Base-by-base conservation (phyloP, 1,140 invertebrate genomes). In the Cecropterus lyciades region DNA sequence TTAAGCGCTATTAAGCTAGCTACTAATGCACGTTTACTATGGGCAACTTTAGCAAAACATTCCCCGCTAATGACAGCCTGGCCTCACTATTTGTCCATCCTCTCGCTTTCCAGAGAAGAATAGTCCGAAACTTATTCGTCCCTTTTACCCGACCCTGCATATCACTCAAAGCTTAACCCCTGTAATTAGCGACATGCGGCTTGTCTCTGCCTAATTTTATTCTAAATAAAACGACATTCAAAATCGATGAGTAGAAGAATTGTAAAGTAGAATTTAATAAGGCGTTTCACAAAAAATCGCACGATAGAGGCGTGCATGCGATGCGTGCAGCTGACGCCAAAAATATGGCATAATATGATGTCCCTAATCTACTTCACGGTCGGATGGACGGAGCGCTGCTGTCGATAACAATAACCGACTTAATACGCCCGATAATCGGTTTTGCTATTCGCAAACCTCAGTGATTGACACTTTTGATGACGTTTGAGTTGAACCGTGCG, bases 391-490 rank as follows among this genome's bases (percentile, higher is more conserved):
- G 75, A 73, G 67, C 72, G 75, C 73, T 72, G 77, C 78, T 85
- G 85, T 88, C 89, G 85, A 87, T 89, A 86, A 89, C 85, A 91
- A 91, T 90, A 89, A 90, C 81, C 68, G 86, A 89, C 86, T 88
- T 91, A 91, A 91, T 91, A 89, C 79, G 81, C 83, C 82, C 85
- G 87, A 89, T 90, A 91, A 91, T 91, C 89, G 89, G 87, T 89
- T 91, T 91, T 87, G 82, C 84, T 88, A 90, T 90, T 91, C 79
- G 77, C 75, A 88, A 87, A 86, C 82, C 82, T 85, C 80, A 72
- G 80, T 90, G 89, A 90, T 90, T 91, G 89, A 91, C 89, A 90
- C 87, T 87, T 89, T 84, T 79, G 80, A 84, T 89, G 82, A 84
- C 84, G 81, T 85, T 79, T 81, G 77, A 78, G 72, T 72, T 75